Percentiles rank a stretch among this genome's conserved stretches.
These are phyloP conservation scores for Rousettus madagascariensis DNA, from an alignment of 2,797 vertebrate species.

Conservation along the genomic window DNA sequence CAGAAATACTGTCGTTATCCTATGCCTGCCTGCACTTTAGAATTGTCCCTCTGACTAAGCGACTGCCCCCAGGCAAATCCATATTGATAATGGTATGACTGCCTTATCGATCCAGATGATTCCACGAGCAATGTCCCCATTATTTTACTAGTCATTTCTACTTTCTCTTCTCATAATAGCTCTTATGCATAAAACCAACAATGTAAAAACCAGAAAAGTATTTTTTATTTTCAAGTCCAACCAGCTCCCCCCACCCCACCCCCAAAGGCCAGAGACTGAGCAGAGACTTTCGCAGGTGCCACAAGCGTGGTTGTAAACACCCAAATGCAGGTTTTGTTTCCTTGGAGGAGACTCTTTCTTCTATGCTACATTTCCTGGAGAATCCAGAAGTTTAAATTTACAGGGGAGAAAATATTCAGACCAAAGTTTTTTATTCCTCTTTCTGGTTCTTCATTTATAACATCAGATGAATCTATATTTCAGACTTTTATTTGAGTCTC, in stretches of 20 bases:
- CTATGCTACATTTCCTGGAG: neutral
- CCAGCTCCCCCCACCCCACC: neutral
- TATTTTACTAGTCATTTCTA: neutral
- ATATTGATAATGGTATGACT: neutral
- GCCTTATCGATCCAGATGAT: neutral
- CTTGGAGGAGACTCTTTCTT: neutral
- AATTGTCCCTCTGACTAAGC: neutral
- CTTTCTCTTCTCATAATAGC: neutral
- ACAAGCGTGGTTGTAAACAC: no score
- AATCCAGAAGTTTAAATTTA: slow-evolving; percentile 36
- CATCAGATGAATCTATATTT: neutral
- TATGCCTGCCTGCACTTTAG: neutral
- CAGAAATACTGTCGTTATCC: neutral
- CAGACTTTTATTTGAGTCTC: neutral
- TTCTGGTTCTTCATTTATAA: neutral
- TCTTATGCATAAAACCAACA: neutral
- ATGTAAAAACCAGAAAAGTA: neutral
- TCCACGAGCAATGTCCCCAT: neutral
- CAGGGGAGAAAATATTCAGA: neutral
- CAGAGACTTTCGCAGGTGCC: neutral
- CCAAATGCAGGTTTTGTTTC: neutral
- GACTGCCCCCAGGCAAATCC: neutral
- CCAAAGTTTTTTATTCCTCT: neutral
- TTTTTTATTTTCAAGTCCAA: neutral
- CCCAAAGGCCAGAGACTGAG: neutral